Percentiles rank a stretch among this genome's conserved stretches.
Evolutionary conservation across 2,797 vertebrate genomes (phyloP).

Genomic region (Gambusia yucatana): DNA sequence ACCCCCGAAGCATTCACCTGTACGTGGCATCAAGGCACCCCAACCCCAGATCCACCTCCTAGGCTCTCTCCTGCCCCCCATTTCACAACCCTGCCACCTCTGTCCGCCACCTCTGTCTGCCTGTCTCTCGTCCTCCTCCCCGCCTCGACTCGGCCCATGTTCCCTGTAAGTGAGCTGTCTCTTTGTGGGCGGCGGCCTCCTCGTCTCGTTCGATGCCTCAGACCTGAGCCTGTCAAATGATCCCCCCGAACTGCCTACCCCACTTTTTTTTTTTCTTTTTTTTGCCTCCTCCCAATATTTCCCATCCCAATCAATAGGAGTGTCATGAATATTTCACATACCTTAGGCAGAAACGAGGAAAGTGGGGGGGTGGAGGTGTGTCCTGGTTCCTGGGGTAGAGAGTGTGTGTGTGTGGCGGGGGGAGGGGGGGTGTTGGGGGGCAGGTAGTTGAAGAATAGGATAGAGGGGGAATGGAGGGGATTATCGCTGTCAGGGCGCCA

Average conservation of each 20-base stretch:
- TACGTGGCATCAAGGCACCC: slow-evolving; percentile 39
- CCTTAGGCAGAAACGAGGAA: slow-evolving; percentile 51
- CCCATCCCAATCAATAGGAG: slow-evolving; percentile 67
- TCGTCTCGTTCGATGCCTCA: slow-evolving; percentile 45
- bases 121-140: slow-evolving; percentile 32
- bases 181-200: slow-evolving; percentile 52
- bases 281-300: slow-evolving; percentile 29
- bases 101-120: slow-evolving; percentile 59
- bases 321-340: slow-evolving; percentile 74
- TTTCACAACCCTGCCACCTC: slow-evolving; percentile 47
- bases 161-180: slow-evolving; percentile 72
- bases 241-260: background rate
- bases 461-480: slow-evolving; percentile 39
- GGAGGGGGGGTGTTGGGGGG: background rate
- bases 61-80: slow-evolving; percentile 44
- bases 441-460: slow-evolving; percentile 18
- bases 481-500: slow-evolving; percentile 74
- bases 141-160: slow-evolving; percentile 41
- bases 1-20: slow-evolving; percentile 45
- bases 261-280: background rate
- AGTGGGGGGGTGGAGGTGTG: slow-evolving; percentile 32
- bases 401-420: background rate
- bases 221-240: slow-evolving; percentile 49
- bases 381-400: slow-evolving; percentile 39
- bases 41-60: background rate